Evolutionary conservation across 2,113 vertebrate species (phyloP).

Genomic region (Sarotherodon lohbergeri): DNA sequence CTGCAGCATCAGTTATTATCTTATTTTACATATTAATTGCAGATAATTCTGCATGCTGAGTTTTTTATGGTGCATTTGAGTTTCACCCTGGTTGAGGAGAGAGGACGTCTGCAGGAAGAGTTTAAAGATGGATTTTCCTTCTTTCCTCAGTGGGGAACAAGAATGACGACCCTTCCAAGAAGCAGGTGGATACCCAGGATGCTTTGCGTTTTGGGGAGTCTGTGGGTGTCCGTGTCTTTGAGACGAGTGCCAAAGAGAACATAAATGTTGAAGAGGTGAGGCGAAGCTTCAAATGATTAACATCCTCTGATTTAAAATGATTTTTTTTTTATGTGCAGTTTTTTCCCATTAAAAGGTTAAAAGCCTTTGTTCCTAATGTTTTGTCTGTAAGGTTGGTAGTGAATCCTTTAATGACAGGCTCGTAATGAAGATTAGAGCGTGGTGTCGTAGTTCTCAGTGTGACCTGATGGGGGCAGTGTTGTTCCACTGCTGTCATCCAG

Average conservation of each 20-base stretch:
- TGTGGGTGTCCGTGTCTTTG: slow-evolving; percentile 75
- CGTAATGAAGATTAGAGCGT: not conserved
- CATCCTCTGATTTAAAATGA: not conserved
- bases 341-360: fast-evolving
- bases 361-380: not conserved
- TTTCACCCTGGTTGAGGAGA: fast-evolving
- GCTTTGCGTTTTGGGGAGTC: slow-evolving; percentile 77
- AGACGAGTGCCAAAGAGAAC: slow-evolving; percentile 85
- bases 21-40: not conserved
- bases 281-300: not conserved
- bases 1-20: not conserved
- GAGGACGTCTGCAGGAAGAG: not conserved
- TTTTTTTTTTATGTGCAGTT: not conserved
- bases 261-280: slow-evolving; percentile 81
- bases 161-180: slow-evolving; percentile 75
- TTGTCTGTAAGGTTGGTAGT: fast-evolving
- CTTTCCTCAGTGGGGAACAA: slow-evolving; percentile 78
- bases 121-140: not conserved
- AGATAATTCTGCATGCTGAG: not conserved
- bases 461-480: not conserved
- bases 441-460: not conserved
- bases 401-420: not conserved
- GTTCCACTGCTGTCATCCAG: not conserved
- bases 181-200: slow-evolving; percentile 74
- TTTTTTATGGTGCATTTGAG: not conserved